Conservation (phyloP, 2,113 vertebrate species). For the Syrmaticus mikado region DNA sequence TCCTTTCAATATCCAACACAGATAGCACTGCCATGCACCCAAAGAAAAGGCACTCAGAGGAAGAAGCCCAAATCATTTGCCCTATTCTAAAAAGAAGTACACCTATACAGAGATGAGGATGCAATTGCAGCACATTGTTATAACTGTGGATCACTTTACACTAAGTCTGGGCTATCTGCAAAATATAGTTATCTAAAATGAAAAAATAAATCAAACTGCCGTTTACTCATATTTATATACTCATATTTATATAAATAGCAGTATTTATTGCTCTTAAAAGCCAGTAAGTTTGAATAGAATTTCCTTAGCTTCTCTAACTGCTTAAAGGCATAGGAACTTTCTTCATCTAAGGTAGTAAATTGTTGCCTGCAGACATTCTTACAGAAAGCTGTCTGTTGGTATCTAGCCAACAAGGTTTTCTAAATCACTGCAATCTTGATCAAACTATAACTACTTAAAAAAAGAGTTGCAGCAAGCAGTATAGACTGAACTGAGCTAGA, state of each 20-base stretch:
- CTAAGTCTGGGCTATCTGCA: background rate
- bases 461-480: slow-evolving; percentile 77
- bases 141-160: background rate
- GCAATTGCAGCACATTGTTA: background rate
- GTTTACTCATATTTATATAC: slow-evolving; percentile 1
- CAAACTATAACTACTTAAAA: slow-evolving; percentile 83
- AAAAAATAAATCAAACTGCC: background rate
- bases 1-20: slow-evolving; percentile 69
- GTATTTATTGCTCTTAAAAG: slow-evolving; percentile 72
- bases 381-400: slow-evolving; percentile 76
- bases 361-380: slow-evolving; percentile 74
- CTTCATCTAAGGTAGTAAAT: slow-evolving; percentile 45
- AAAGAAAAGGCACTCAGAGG: slow-evolving; percentile 54
- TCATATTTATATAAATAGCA: too few relatives aligned
- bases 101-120: background rate
- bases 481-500: slow-evolving; percentile 49
- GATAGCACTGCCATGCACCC: slow-evolving; percentile 54
- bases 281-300: slow-evolving; percentile 72
- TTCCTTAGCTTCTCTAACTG: slow-evolving; percentile 67
- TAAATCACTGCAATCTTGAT: slow-evolving; percentile 80
- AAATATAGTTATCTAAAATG: background rate
- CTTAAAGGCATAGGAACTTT: slow-evolving; percentile 10
- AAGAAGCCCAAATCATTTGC: slow-evolving; percentile 46
- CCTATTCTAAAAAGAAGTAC: background rate
- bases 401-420: slow-evolving; percentile 67